These are phyloP conservation scores for Carassius gibelio DNA, from an alignment of 2,113 vertebrate species.

Conservation along the genomic window DNA sequence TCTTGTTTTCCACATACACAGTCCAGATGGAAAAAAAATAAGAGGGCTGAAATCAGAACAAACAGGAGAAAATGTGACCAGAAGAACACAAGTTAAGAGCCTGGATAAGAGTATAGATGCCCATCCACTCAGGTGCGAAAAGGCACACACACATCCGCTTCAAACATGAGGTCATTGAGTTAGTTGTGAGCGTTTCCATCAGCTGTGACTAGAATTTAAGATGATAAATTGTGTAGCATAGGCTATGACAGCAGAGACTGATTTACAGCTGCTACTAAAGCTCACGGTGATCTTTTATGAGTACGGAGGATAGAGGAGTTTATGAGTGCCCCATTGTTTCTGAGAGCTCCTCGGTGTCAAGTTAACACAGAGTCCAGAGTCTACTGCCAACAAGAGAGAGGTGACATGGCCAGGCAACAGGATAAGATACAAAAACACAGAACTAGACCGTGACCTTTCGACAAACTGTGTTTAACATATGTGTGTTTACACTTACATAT, in stretches of 20 bases:
- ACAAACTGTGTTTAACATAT: neutral
- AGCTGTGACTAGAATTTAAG: neutral
- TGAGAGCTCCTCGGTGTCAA: neutral
- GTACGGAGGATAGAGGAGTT: neutral
- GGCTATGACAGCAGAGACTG: neutral
- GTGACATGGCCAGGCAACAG: conserved; percentile 51
- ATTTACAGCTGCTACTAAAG: neutral
- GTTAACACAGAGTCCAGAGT: conserved; percentile 75
- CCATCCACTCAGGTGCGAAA: neutral
- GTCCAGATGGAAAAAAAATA: neutral
- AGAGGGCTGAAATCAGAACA: neutral
- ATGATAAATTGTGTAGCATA: neutral
- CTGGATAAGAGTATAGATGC: neutral
- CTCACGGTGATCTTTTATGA: neutral
- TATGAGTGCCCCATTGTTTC: neutral
- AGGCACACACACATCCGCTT: neutral
- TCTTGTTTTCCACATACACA: neutral
- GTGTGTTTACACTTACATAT: neutral
- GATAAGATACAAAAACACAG: neutral
- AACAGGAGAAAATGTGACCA: neutral
- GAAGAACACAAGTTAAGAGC: neutral
- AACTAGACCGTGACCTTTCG: neutral
- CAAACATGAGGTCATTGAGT: neutral
- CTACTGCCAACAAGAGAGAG: conserved; percentile 70
- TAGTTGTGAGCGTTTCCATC: neutral